Evolutionary conservation across 2,888 invertebrate genomes (phyloP), one percentile per base, ranked within the genome.

Genomic region (Drosophila mimica): DNA sequence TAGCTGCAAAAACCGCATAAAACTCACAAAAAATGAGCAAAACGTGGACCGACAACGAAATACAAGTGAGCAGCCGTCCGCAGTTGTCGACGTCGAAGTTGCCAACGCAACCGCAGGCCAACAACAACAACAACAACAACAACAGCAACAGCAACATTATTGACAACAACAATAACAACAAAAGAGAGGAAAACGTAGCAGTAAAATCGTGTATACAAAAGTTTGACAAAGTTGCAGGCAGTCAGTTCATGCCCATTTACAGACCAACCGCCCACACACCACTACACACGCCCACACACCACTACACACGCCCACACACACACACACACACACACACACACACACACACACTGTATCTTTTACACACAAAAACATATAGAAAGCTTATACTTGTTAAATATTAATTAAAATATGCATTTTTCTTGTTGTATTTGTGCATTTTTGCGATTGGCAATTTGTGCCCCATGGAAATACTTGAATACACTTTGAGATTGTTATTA

Each of bases 311-410:
- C 40, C 49, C 40, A 53, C 52, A 62, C 67, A 57, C 54, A 46
- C 20, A 67, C 58, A 58, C 30, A 25, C 20, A 53, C 66, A 52
- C n/a, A 53, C 28, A 56, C 46, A n/a, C n/a, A n/a, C n/a, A n/a
- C 46, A 25, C 20, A 53, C 66, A 52, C n/a, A 53, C 28, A 56
- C 46, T n/a, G 28, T 28, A 20, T 38, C 36, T 13, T 15, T 38
- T n/a, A 38, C 25, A 54, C 36, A 31, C 48, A 43, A 59, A 33
- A 54, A 20, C 48, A 53, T 20, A 58, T 40, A 56, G 49, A 52
- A 43, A 76, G 61, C 79, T 85, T 83, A 81, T 84, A 72, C 88
- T 83, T 91, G 91, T 91, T 91, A 90, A 91, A 91, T 90, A 90
- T 91, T 91, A 91, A 91, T 91, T 91, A 91, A 91, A 91, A 89